Base-by-base conservation (phyloP, 2,797 vertebrate species). In the Macroramphosus scolopax region DNA sequence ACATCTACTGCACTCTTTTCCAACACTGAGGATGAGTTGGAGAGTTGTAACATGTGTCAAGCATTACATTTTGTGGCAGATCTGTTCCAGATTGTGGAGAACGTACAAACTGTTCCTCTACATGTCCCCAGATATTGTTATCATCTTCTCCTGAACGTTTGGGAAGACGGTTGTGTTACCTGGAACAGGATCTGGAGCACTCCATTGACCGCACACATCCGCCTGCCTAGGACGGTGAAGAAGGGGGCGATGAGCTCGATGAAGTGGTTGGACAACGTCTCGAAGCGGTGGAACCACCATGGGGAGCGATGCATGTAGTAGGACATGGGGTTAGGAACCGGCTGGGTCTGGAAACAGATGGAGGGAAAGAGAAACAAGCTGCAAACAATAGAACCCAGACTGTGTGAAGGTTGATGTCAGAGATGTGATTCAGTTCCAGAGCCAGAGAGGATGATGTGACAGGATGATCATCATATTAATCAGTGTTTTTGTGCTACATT, bases 301-400 rank as follows among this genome's bases (percentile, higher is more conserved):
- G 96, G 96, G 0, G 89, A 92, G 38, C 28, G 79, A 55, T 98
- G 95, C 89, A 98, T 80, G 89, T 91, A 96, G 82, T 97, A 98
- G 2, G 96, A 92, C 17, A 92, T n/a, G 1, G 95, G 93, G 83
- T 87, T 97, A 37, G 96, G 96, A 65, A 98, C 91, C 0, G 95
- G 96, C 84, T 98, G 96, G 0, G 95, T 98, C 96, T 98, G 72
- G 6, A 36, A 6, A 12, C 8, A 53, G 9, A 64, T 2, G 14
- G 10, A 34, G 6, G 1, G 3, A 1, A 5, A 34, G n/a, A 32
- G 15, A 31, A 14, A 1, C 1, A 14, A 38, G 2, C 4, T 32
- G 5, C 35, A 11, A 41, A 42, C 9, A 14, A 16, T 11, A 6
- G 33, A 34, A 41, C 5, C 3, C 5, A 15, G 31, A 22, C 4